These are phyloP conservation scores for Dione juno DNA, from an alignment of 2,888 invertebrate species.

Conservation along the genomic window DNA sequence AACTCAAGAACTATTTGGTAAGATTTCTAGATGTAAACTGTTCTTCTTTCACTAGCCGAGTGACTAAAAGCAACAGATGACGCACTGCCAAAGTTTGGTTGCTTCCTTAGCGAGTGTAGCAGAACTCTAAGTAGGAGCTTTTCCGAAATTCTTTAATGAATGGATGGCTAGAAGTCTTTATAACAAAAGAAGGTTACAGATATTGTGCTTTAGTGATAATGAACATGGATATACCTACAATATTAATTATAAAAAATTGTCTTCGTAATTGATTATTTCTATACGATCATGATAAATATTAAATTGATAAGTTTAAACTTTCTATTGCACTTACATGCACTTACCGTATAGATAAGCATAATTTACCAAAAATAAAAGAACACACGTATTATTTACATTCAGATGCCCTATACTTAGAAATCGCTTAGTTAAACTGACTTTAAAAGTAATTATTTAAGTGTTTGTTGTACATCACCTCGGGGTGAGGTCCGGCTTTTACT, in stretches of 20 bases:
- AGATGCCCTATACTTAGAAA: conserved; percentile 1
- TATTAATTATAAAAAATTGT: neutral
- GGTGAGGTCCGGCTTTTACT: conserved; percentile 11
- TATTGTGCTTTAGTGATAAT: neutral
- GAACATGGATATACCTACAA: neutral
- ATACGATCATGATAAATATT: neutral
- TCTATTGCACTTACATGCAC: no score
- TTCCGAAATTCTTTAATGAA: neutral
- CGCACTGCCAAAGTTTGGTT: neutral
- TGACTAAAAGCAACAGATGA: no score
- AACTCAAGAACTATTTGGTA: no score
- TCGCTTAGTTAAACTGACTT: conserved; percentile 13
- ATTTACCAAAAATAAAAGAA: no score
- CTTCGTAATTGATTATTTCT: neutral
- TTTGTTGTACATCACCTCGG: conserved; percentile 38
- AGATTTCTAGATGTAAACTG: no score
- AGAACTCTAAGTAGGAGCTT: neutral
- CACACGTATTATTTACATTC: neutral
- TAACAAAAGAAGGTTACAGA: neutral
- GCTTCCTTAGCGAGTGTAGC: neutral
- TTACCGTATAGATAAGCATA: no score
- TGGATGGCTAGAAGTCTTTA: neutral
- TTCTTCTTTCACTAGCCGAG: no score
- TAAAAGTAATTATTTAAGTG: conserved; percentile 5
- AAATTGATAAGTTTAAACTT: no score